A percentile compares a stretch with the other conserved stretches of the same genome.
Evolutionary conservation across 2,797 vertebrate species (phyloP).

Genomic region (Acanthopagrus latus): DNA sequence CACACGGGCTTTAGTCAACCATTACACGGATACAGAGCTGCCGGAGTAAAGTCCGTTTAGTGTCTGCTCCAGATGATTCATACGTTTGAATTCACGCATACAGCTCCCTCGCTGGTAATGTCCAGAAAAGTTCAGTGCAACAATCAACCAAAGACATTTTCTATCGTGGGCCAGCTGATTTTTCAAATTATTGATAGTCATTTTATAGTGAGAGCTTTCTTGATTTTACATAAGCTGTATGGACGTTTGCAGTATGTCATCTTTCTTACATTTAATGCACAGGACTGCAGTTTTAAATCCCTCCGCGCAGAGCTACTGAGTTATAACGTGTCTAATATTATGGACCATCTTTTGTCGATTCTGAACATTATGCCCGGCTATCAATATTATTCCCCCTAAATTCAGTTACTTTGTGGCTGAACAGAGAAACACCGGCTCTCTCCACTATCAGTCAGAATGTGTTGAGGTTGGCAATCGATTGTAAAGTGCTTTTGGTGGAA

Average conservation of each 20-base stretch:
- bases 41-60: no score
- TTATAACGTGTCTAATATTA: not conserved
- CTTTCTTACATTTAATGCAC: not conserved
- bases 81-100: no score
- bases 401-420: conserved; percentile 25
- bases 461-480: conserved; percentile 60
- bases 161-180: not conserved
- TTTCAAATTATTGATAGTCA: not conserved
- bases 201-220: not conserved
- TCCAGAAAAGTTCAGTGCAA: no score
- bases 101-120: no score
- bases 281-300: not conserved
- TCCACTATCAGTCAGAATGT: conserved; percentile 1
- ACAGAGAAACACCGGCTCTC: conserved; percentile 17
- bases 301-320: not conserved
- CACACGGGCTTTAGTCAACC: no score
- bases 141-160: not conserved
- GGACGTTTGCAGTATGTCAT: not conserved
- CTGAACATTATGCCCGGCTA: not conserved
- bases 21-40: no score
- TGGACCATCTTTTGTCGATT: not conserved
- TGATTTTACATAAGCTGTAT: not conserved
- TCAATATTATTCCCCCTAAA: not conserved
- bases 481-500: conserved; percentile 65
- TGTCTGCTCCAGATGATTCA: no score